A percentile compares a stretch with the other conserved stretches of the same genome.
Evolutionary conservation across 2,888 invertebrate species (phyloP).

Genomic region (Litoditis marina): DNA sequence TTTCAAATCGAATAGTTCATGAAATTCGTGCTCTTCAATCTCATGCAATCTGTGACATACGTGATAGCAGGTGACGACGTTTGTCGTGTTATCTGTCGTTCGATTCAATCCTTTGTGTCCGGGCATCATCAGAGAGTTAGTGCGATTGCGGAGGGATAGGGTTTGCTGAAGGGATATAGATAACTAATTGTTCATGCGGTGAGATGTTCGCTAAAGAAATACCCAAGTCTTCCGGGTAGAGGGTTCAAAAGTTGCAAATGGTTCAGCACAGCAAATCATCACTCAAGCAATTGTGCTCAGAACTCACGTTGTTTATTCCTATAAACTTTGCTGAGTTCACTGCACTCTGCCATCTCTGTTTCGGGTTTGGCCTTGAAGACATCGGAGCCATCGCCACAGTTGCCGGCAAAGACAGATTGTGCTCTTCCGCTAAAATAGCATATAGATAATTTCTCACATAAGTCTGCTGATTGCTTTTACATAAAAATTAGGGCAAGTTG

Average conservation of each 20-base stretch:
- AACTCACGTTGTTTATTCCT: slow-evolving; percentile 20
- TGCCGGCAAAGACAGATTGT: slow-evolving; percentile 49
- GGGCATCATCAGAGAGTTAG: slow-evolving; percentile 32
- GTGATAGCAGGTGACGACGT: slow-evolving; percentile 59
- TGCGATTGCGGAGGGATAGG: slow-evolving; percentile 17
- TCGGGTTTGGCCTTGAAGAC: slow-evolving; percentile 21
- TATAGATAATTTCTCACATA: too few relatives aligned
- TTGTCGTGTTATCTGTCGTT: slow-evolving; percentile 29
- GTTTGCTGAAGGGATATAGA: slow-evolving; percentile 28
- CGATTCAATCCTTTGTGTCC: slow-evolving; percentile 23
- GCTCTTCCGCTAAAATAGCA: slow-evolving; percentile 47
- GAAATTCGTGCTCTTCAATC: too few relatives aligned
- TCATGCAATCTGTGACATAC: too few relatives aligned
- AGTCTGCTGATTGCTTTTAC: too few relatives aligned
- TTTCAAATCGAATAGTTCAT: too few relatives aligned
- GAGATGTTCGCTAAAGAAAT: too few relatives aligned
- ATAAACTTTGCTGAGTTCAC: slow-evolving; percentile 56
- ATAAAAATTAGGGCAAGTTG: too few relatives aligned
- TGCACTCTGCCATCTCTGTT: slow-evolving; percentile 54
- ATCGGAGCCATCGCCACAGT: slow-evolving; percentile 37
- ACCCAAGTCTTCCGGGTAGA: too few relatives aligned
- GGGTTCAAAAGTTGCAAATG: too few relatives aligned
- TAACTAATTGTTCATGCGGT: too few relatives aligned
- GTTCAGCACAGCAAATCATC: not conserved
- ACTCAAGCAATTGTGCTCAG: not conserved